These are phyloP conservation scores for Cactoblastis cactorum DNA, from an alignment of 2,888 invertebrate species.

Conservation along the genomic window DNA sequence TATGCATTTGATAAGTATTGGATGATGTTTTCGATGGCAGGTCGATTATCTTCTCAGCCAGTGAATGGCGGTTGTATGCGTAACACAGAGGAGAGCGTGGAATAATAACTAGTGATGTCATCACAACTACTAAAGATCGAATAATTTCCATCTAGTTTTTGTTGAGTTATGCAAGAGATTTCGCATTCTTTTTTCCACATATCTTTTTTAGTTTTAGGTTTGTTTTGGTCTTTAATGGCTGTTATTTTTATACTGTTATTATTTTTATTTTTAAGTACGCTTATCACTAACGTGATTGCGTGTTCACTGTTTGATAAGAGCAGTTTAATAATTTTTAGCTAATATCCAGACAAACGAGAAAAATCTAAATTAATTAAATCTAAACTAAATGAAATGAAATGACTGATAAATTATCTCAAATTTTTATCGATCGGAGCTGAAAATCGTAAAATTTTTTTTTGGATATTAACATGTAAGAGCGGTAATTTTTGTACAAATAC, in stretches of 20 bases:
- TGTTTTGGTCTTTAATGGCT: neutral
- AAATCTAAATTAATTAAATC: no score
- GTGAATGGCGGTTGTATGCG: neutral
- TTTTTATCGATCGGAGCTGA: no score
- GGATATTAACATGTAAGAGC: no score
- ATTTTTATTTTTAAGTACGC: no score
- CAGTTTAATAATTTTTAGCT: no score
- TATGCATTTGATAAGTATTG: neutral
- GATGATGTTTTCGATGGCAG: neutral
- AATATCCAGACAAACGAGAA: no score
- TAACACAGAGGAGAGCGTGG: neutral
- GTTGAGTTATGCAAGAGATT: neutral
- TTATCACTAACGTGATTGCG: no score
- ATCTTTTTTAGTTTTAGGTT: neutral
- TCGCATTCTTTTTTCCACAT: neutral
- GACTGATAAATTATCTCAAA: no score
- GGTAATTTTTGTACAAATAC: no score
- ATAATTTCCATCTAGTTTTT: neutral
- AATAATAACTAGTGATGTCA: neutral
- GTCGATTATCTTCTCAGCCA: neutral
- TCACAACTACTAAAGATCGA: neutral
- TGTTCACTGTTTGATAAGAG: no score
- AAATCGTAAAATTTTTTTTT: no score
- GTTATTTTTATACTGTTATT: neutral
- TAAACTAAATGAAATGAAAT: no score